phyloP scores from a whole-genome alignment of 2,888 invertebrate genomes.

The Chironomus riparius region DNA sequence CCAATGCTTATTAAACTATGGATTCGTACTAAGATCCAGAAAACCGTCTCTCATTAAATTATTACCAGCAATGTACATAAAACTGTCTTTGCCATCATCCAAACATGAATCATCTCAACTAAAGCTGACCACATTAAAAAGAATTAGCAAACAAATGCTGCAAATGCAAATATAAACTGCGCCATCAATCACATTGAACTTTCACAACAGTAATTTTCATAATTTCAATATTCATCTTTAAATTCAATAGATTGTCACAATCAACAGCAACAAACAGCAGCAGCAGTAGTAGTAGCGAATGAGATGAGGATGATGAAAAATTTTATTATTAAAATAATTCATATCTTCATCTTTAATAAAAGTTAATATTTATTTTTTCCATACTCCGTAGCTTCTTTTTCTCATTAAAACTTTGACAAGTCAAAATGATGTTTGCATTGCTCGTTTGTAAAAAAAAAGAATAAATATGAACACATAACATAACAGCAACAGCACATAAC shows the following conservation, averaged over 20 bases:
- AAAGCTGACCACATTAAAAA: no score
- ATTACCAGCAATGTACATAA: no score
- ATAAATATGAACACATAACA: background rate
- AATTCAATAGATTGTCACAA: background rate
- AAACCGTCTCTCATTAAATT: no score
- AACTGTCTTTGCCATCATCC: no score
- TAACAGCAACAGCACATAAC: background rate
- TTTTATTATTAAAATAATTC: background rate
- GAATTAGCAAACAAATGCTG: no score
- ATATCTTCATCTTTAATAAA: conserved; percentile 1
- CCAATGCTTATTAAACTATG: no score
- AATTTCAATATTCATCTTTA: no score
- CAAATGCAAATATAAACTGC: no score
- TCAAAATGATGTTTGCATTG: conserved; percentile 2
- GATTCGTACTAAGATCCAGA: no score
- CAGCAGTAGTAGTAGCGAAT: background rate
- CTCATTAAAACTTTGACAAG: conserved; percentile 6
- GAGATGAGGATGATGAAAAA: background rate
- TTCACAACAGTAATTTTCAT: no score
- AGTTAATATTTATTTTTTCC: conserved; percentile 4
- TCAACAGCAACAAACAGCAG: background rate
- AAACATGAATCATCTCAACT: no score
- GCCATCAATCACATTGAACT: no score
- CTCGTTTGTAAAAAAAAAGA: background rate
- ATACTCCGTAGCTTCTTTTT: background rate